Conservation (phyloP, 2,113 vertebrate species). For the Thamnaconus septentrionalis region DNA sequence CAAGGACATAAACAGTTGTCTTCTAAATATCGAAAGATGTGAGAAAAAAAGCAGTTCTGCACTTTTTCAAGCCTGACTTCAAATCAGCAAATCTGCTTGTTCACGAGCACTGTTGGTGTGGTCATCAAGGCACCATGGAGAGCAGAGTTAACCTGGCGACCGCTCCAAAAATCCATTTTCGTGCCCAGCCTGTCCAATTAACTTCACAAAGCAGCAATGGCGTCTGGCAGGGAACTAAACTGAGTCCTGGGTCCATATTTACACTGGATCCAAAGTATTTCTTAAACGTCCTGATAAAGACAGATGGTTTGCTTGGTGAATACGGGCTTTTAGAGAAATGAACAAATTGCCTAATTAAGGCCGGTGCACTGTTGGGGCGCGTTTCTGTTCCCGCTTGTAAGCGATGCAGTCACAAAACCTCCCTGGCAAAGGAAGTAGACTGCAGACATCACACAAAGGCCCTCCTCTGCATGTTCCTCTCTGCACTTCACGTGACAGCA, state of each 20-base stretch:
- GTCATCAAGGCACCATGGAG: conserved; percentile 24
- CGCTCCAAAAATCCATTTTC: conserved; percentile 4
- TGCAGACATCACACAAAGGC: neutral
- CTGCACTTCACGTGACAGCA: neutral
- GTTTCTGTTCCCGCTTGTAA: too few species aligned
- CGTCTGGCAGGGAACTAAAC: conserved; percentile 12
- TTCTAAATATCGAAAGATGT: too few species aligned
- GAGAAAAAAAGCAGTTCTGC: too few species aligned
- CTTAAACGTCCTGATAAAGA: conserved; percentile 7
- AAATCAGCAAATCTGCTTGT: too few species aligned
- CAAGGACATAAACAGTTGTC: too few species aligned
- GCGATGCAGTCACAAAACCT: too few species aligned
- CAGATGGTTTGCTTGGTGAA: conserved; percentile 17
- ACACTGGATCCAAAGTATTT: neutral
- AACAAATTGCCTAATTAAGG: neutral
- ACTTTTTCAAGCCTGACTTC: too few species aligned
- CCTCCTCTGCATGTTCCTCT: neutral
- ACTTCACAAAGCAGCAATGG: neutral
- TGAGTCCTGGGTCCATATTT: neutral
- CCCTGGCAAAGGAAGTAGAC: too few species aligned
- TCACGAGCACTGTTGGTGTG: neutral
- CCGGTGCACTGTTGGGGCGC: neutral
- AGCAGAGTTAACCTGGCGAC: conserved; percentile 4
- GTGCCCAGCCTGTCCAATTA: conserved; percentile 5
- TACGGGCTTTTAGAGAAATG: neutral